Base-by-base conservation (phyloP, 2,113 vertebrate species). In the Cromileptes altivelis region DNA sequence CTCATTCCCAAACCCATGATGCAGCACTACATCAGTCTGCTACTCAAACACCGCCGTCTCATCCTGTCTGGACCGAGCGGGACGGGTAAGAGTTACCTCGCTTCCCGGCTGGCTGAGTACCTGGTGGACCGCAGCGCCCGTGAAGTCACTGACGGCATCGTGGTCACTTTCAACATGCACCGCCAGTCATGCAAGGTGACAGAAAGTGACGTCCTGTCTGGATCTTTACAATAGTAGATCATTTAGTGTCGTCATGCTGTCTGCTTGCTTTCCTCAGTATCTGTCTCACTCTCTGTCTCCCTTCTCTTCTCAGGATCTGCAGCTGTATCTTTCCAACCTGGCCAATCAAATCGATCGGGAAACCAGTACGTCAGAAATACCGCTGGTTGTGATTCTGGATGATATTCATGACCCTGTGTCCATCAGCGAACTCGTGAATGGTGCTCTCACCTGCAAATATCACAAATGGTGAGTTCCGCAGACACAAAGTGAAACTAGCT, bases 1-100 rank as follows among this genome's bases (percentile, higher is more conserved):
- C 97, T 99, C 27, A 96, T 99, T 85, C 98, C 98, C 68, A 99
- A 99, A 95, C 97, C 98, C 68, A 99, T 99, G 98, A 97, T 99
- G 96, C 98, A 99, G 85, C 98, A 99, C 87, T 99, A 99, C 86
- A 98, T 99, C 80, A 97, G 98, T 83, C 96, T 99, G 77, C 95
- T 99, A 57, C 96, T 99, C 65, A 99, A 99, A 89, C 98, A 99
- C 88, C 96, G 98, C 21, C 97, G 98, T 25, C 96, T 99, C 37
- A 96, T 99, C 81, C 95, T 99, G 71, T 97, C 98, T 0, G 98
- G 98, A 1, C 98, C 98, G 62, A 99, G 98, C 0, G 98, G 98
- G 52, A 99, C 98, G 0, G 98, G 98, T 62, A 99, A 99, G 94
- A 96, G 95, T 85, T 99, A 98, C 94, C 96, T 99, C 19, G 97